phyloP scores from a whole-genome alignment of 1,140 invertebrate genomes.

The Macrocentrus cingulum region DNA sequence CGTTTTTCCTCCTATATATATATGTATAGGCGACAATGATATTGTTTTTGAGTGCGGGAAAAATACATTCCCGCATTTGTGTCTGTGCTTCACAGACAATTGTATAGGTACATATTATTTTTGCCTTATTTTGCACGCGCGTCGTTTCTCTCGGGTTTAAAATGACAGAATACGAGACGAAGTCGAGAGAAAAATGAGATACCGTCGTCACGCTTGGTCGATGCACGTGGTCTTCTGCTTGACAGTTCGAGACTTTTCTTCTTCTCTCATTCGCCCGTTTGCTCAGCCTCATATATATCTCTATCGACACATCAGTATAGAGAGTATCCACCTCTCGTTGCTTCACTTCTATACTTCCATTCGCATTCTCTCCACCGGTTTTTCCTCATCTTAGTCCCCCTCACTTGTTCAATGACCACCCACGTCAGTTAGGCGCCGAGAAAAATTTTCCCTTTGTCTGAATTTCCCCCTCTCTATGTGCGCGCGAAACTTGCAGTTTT shows the following conservation, averaged over 20 bases:
- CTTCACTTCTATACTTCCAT: not conserved
- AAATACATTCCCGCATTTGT: no score
- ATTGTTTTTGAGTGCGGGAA: no score
- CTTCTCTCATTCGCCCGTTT: slow-evolving; percentile 4
- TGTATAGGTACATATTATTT: no score
- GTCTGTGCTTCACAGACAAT: slow-evolving; percentile 12
- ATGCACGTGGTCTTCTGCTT: slow-evolving; percentile 44
- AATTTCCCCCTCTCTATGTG: not conserved
- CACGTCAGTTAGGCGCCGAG: slow-evolving; percentile 3
- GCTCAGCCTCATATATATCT: slow-evolving; percentile 4
- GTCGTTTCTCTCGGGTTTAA: slow-evolving; percentile 8
- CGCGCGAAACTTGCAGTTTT: not conserved
- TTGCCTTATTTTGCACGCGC: slow-evolving; percentile 1
- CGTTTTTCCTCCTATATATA: no score
- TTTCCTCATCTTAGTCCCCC: not conserved
- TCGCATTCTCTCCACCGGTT: not conserved
- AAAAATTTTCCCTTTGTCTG: slow-evolving; percentile 9
- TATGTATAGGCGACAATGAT: no score
- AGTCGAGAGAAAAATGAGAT: slow-evolving; percentile 27
- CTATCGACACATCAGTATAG: no score
- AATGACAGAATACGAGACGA: not conserved
- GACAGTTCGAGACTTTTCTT: slow-evolving; percentile 14
- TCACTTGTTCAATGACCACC: slow-evolving; percentile 6
- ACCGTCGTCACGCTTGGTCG: slow-evolving; percentile 44
- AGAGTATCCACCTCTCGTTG: no score